Percentiles rank a stretch among this genome's conserved stretches.
These are phyloP conservation scores for Ruditapes philippinarum DNA, from an alignment of 1,140 invertebrate species.

Conservation along the genomic window DNA sequence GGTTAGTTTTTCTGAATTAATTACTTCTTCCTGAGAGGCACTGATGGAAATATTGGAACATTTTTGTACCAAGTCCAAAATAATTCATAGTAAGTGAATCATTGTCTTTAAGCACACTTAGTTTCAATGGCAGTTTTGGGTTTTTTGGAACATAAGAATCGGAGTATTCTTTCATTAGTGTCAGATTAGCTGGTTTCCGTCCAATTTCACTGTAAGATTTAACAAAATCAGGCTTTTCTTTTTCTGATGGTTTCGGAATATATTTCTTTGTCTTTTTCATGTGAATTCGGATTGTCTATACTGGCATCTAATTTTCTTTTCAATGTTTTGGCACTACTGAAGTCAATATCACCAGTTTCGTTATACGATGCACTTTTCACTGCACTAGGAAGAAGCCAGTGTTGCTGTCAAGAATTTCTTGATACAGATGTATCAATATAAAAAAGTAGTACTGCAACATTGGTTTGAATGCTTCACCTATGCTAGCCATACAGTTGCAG, in stretches of 20 bases:
- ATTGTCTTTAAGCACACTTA: slow-evolving; percentile 23
- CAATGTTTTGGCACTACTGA: no score
- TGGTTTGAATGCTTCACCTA: slow-evolving; percentile 71
- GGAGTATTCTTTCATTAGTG: slow-evolving; percentile 23
- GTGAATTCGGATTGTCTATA: no score
- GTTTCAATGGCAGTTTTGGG: slow-evolving; percentile 1
- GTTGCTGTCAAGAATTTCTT: no score
- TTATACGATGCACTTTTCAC: no score
- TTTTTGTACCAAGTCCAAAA: slow-evolving; percentile 1
- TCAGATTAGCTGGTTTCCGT: slow-evolving; percentile 47
- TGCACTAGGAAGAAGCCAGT: no score
- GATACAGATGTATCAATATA: no score
- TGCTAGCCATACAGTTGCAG: slow-evolving; percentile 76
- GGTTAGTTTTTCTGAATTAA: slow-evolving; percentile 63
- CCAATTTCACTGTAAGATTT: neutral
- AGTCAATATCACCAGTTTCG: no score
- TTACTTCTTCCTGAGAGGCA: slow-evolving; percentile 21
- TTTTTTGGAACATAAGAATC: slow-evolving; percentile 36
- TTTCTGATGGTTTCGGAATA: neutral
- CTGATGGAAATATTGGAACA: slow-evolving; percentile 32
- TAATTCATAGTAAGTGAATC: neutral
- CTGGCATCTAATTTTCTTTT: no score
- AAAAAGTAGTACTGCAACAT: slow-evolving; percentile 67
- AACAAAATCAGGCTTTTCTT: neutral
- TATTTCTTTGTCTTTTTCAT: neutral